A percentile compares a stretch with the other conserved stretches of the same genome.
These are phyloP conservation scores for Monoplex corrugatus DNA, from an alignment of 2,888 invertebrate genomes.

Conservation along the genomic window DNA sequence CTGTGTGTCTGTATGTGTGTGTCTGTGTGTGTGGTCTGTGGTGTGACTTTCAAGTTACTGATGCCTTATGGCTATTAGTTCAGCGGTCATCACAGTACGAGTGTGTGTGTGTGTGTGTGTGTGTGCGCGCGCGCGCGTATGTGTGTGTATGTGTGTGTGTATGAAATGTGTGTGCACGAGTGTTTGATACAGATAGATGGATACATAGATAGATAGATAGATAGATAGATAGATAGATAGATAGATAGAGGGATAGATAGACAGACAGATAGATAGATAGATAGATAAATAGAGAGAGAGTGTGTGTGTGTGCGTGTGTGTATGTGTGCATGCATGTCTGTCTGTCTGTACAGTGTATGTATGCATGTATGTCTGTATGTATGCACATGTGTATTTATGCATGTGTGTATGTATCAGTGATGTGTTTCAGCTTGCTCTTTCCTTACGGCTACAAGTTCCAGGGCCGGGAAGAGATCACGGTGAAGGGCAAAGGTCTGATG, in stretches of 20 bases:
- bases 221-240: too few species aligned
- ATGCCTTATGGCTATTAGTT: too few species aligned
- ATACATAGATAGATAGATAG: too few species aligned
- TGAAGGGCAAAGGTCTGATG: conserved; percentile 55
- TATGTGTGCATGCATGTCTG: neutral
- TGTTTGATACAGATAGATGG: too few species aligned
- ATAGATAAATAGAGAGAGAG: too few species aligned
- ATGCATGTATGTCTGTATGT: conserved; percentile 18
- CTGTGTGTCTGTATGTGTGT: neutral
- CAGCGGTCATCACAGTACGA: neutral
- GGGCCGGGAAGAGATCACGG: conserved; percentile 46
- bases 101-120: conserved; percentile 22
- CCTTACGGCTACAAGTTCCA: conserved; percentile 54
- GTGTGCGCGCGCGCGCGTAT: neutral
- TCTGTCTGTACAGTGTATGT: neutral
- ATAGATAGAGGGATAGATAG: too few species aligned
- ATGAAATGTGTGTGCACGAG: neutral
- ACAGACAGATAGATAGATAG: too few species aligned
- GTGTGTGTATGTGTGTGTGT: neutral
- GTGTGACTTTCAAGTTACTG: too few species aligned
- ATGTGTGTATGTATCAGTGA: conserved; percentile 3
- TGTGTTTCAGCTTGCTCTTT: conserved; percentile 40
- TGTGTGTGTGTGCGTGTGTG: conserved; percentile 12
- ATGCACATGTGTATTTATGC: conserved; percentile 15
- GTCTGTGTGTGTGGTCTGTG: conserved; percentile 2